Percentiles rank a stretch among this genome's conserved stretches.
phyloP scores from a whole-genome alignment of 2,797 vertebrate genomes.

The Microctenopoma lineatum region DNA sequence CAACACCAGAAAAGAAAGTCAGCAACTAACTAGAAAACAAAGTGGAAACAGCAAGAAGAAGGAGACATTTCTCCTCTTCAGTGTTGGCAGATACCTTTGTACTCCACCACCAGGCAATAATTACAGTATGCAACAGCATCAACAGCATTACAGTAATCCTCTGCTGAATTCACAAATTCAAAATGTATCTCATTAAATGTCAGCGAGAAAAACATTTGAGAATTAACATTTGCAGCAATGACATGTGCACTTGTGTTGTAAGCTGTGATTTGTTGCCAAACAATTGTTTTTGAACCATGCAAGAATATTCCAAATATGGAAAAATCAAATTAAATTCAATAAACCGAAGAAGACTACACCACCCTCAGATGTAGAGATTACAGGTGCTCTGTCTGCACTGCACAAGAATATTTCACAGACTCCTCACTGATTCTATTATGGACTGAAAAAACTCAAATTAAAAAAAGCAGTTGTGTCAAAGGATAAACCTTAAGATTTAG shows the following conservation, averaged over 20 bases:
- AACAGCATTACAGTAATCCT: constrained; percentile 71
- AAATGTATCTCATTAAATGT: constrained; percentile 42
- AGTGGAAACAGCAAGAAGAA: not conserved
- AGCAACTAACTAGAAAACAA: not conserved
- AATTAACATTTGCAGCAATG: not conserved
- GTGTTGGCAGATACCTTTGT: constrained; percentile 3
- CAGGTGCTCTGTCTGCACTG: constrained; percentile 29
- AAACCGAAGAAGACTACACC: constrained; percentile 5
- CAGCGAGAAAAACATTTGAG: constrained; percentile 1
- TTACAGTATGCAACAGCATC: constrained; percentile 56
- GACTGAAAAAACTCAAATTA: constrained; percentile 7
- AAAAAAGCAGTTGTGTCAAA: constrained; percentile 41
- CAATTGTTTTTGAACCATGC: constrained; percentile 11
- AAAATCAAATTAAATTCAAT: not conserved
- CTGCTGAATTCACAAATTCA: constrained; percentile 65
- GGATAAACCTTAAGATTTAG: constrained; percentile 57
- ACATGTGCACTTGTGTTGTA: not conserved
- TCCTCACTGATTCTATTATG: constrained; percentile 30
- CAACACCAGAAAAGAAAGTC: not conserved
- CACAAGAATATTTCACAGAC: constrained; percentile 40
- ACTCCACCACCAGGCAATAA: constrained; percentile 42
- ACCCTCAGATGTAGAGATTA: constrained; percentile 27
- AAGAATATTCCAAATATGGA: not conserved
- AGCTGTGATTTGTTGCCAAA: constrained; percentile 5
- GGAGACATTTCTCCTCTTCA: not conserved